Evolutionary conservation across 2,113 vertebrate species (phyloP).

Genomic region (Pseudois nayaur): DNA sequence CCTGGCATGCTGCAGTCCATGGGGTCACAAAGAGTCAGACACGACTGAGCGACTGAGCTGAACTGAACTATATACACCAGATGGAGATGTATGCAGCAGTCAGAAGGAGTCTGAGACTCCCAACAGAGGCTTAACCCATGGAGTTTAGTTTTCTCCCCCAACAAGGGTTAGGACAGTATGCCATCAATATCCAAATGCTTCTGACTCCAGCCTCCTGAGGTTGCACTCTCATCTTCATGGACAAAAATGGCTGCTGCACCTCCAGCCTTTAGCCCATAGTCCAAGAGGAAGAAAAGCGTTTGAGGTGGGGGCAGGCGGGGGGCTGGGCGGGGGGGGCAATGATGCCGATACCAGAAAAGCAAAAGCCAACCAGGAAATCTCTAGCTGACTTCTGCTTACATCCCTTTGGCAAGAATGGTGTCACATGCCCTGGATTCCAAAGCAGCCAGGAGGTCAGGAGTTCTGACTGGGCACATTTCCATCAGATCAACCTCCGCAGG

Average conservation of each 20-base stretch:
- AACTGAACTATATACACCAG: not conserved
- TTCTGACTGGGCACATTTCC: not conserved
- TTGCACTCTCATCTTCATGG: not conserved
- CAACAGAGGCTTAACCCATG: not conserved
- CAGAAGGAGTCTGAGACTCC: not conserved
- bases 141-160: not conserved
- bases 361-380: not conserved
- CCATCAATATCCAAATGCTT: not conserved
- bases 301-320: no score
- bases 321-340: no score
- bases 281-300: not conserved
- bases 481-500: not conserved
- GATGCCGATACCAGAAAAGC: not conserved
- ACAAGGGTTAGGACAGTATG: not conserved
- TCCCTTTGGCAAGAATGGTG: not conserved
- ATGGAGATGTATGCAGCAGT: fast-evolving
- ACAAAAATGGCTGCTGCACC: not conserved
- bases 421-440: not conserved
- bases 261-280: not conserved
- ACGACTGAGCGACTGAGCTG: not conserved
- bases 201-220: not conserved
- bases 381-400: no score
- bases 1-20: not conserved
- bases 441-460: not conserved
- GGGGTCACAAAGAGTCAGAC: not conserved